Evolutionary conservation across 2,888 invertebrate species (phyloP).

Genomic region (Myathropa florea): DNA sequence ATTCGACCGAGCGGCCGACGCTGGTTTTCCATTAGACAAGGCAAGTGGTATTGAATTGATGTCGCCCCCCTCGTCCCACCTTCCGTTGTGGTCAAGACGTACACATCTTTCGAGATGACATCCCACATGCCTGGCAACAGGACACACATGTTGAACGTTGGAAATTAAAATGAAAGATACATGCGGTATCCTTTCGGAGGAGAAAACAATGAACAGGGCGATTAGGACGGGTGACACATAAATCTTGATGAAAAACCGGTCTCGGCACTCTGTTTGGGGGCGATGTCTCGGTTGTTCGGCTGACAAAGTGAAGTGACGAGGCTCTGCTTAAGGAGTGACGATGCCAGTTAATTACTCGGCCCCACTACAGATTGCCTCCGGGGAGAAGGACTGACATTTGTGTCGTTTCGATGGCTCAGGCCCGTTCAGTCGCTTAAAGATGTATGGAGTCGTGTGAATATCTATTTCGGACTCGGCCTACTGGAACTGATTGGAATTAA

Average conservation of each 20-base stretch:
- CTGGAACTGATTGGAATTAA: neutral
- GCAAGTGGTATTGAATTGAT: constrained; percentile 59
- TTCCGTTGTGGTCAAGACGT: neutral
- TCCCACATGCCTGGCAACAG: neutral
- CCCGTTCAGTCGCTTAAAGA: neutral
- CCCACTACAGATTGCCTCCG: constrained; percentile 43
- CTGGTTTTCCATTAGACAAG: constrained; percentile 26
- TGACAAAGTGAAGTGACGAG: constrained; percentile 28
- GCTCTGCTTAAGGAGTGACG: constrained; percentile 32
- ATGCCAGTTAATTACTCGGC: constrained; percentile 63
- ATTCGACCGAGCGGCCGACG: constrained; percentile 11
- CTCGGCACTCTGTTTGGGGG: constrained; percentile 41
- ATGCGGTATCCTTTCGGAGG: constrained; percentile 12
- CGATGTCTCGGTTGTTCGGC: constrained; percentile 25
- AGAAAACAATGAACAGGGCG: constrained; percentile 62
- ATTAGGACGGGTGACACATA: constrained; percentile 56
- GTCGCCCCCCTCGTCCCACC: neutral
- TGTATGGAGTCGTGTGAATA: neutral
- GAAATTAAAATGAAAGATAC: constrained; percentile 53
- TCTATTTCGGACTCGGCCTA: neutral
- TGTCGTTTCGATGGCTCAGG: neutral
- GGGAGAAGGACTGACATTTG: constrained; percentile 14
- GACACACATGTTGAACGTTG: constrained; percentile 40
- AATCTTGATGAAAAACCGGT: constrained; percentile 50
- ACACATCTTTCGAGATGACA: constrained; percentile 18